Evolutionary conservation across 37 sponge, comb jelly and placozoan species (phyloP), one percentile per base, ranked within the genome.

Genomic region (Bolinopsis microptera): DNA sequence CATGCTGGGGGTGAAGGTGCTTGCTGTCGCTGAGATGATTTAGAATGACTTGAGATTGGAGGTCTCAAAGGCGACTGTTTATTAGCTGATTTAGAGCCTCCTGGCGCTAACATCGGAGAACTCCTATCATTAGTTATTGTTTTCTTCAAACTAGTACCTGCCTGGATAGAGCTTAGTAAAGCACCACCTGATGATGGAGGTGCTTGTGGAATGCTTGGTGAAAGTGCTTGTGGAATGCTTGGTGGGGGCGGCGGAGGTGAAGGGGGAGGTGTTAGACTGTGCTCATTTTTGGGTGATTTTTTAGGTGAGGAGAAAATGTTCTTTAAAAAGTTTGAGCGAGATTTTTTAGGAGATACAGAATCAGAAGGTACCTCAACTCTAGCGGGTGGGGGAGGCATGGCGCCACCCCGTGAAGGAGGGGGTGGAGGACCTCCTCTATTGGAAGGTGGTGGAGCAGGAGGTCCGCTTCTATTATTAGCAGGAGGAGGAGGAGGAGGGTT

Each of bases 401-500:
- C 37, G 16, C 80, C 80, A 13, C 80, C 80, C 21, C 80, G 18
- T 3, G 36, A 35, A 5, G 36, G 36, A 35, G 80, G 80, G 37
- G 80, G 90, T 39, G 90, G 90, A 0, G 90, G 90, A 22, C 26
- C 48, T 13, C 90, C 90, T 27, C 90, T 39, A 9, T 18, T 22
- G 22, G 75, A n/a, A 24, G 75, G 75, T 28, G 40, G 40, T 24
- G 90, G 90, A 38, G 90, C 38, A 23, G 90, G 48, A n/a, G 61
- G 61, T 41, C 90, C 90, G n/a, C 61, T 40, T 9, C 38, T 80
- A 8, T 80, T 31, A 33, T 24, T 21, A 21, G 82, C 32, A 34
- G 82, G 82, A 36, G 82, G 82, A 80, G 82, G 82, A 33, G 82
- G 82, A 37, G 82, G 82, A 80, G 32, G 32, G 22, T 30, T 30